Evolutionary conservation across 1,140 invertebrate species (phyloP), one percentile per base, ranked within the genome.

Genomic region (Octopus sinensis): DNA sequence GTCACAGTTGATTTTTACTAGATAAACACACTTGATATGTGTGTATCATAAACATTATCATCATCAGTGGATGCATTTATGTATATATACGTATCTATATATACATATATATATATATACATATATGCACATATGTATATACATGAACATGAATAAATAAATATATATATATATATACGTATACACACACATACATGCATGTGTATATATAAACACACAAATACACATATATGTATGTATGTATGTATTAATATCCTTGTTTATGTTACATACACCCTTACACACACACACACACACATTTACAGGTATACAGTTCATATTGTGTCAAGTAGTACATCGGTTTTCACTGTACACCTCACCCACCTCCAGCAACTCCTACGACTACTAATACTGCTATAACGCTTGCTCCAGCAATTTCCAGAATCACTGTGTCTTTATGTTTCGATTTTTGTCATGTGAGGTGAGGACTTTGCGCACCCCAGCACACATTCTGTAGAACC

Each of bases 401-500:
- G 3, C 30, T 43, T 43, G 30, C 30, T 43, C 30, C 30, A 43
- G 30, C 30, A 43, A 43, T 43, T 43, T 43, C 30, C 30, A 43
- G 30, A 43, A 43, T 76, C 53, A 78, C 78, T 81, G 80, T 73
- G 23, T 78, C 62, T 83, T 84, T 4, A 85, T 79, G 56, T 79
- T 79, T 79, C 79, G 54, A 54, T 79, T 79, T 62, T 79, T 79
- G 56, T 79, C 79, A 62, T 51, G 23, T 6, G 51, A 51, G 9
- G 79, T 80, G 17, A 85, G 79, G 4, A 88, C 85, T 80, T 86
- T 88, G 43, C 82, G 77, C 9, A 85, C 85, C 52, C 89, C 89
- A 75, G 83, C 76, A 76, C 83, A 86, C 79, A 90, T 87, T 85
- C 88, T 90, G 81, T 86, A 86, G 81, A 90, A 89, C 89, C 89